Base-by-base conservation (phyloP, 2,888 invertebrate genomes). In the Mellilla xanthometata region DNA sequence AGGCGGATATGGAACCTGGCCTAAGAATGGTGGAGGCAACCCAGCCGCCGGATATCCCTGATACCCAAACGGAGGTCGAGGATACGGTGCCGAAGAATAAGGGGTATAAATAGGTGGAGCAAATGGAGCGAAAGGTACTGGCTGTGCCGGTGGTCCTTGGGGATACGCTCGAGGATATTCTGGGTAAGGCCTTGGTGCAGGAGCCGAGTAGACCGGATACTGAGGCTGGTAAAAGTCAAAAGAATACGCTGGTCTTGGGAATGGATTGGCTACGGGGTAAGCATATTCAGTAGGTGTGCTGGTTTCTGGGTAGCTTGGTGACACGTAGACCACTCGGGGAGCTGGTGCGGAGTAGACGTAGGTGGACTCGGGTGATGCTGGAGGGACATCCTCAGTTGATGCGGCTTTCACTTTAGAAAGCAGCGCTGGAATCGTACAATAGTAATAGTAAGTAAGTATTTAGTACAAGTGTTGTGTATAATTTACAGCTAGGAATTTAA, bases 401-500 rank as follows among this genome's bases (percentile, higher is more conserved):
- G 56, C 11, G 3, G 47, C 10, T 1, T 38, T 33, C 2, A 30
- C 33, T 35, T 68, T 67, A 2, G 72, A 55, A 8, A 70, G 46
- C 10, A 72, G 52, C 3, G 74, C 72, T 66, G 73, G 1, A 56
- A 56, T n/a, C n/a, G n/a, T n/a, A n/a, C n/a, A n/a, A n/a, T n/a
- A n/a, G n/a, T n/a, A n/a, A n/a, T n/a, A n/a, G n/a, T n/a, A n/a
- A n/a, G n/a, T n/a, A n/a, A n/a, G n/a, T n/a, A n/a, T n/a, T n/a
- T n/a, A n/a, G n/a, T n/a, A n/a, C n/a, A n/a, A n/a, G n/a, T n/a
- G n/a, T n/a, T n/a, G n/a, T n/a, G n/a, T n/a, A n/a, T n/a, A n/a
- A n/a, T n/a, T n/a, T n/a, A n/a, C n/a, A n/a, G n/a, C n/a, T n/a
- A n/a, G n/a, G n/a, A n/a, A n/a, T n/a, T n/a, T n/a, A n/a, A n/a